phyloP scores from a whole-genome alignment of 2,113 vertebrate genomes.

The Psettodes erumei region DNA sequence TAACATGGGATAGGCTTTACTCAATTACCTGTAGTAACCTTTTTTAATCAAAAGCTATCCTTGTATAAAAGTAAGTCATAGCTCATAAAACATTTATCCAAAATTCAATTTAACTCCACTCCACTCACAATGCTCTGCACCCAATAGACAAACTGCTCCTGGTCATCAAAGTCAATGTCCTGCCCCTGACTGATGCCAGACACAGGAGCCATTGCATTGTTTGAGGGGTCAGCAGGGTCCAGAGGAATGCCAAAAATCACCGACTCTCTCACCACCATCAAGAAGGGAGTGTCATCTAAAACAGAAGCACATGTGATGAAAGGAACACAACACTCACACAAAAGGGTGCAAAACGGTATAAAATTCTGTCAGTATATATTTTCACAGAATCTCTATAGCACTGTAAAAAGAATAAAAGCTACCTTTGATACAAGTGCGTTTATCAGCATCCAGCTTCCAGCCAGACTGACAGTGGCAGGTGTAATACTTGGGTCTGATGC shows the following conservation, averaged over 20 bases:
- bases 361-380: too few relatives aligned
- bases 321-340: constrained; percentile 1
- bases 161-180: constrained; percentile 82
- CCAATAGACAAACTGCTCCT: constrained; percentile 80
- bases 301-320: background rate
- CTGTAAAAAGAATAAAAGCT: background rate
- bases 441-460: constrained; percentile 87
- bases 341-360: background rate
- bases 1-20: background rate
- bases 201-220: constrained; percentile 81
- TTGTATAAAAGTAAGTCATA: background rate
- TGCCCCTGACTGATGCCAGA: constrained; percentile 73
- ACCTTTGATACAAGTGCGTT: constrained; percentile 90
- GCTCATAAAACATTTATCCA: background rate
- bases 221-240: constrained; percentile 75
- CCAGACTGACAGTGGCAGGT: constrained; percentile 93
- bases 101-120: background rate
- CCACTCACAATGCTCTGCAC: constrained; percentile 77
- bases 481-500: constrained; percentile 84
- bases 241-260: constrained; percentile 81
- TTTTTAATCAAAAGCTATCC: background rate
- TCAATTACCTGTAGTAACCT: background rate
- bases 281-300: constrained; percentile 71
- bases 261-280: constrained; percentile 80
- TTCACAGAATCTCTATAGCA: background rate